Base-by-base conservation (phyloP, 2,888 invertebrate genomes). In the Cremastobaeus sp. region DNA sequence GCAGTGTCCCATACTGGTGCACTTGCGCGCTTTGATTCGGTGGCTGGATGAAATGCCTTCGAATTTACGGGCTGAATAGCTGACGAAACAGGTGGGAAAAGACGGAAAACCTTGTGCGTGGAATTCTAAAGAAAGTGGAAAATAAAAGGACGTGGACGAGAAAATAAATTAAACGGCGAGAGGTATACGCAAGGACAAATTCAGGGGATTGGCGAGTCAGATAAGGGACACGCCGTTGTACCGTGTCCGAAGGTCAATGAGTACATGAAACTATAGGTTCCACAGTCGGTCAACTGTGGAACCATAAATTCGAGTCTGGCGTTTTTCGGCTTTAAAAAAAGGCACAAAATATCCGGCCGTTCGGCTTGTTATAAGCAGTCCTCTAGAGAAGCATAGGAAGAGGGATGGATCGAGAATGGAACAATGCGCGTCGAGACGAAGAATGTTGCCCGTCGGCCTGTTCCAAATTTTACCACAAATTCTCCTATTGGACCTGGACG, bases 391-490 rank as follows among this genome's bases (percentile, higher is more conserved):
- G 76, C 65, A 57, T 62, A 74, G 65, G 72, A 75, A 75, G 65
- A 78, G 78, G 70, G 74, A 76, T 79, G 76, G 76, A 80, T 80
- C 52, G 76, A 25, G 60, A 54, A 73, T 80, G 82, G 84, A 87
- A 88, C 88, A 87, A 88, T 87, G 87, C 86, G 86, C 85, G 83
- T 85, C 84, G 84, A 81, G 82, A 81, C 83, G 82, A 86, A 87
- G 87, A 87, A 88, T 88, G 87, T 83, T 84, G 87, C 86, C 85
- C 86, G 87, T 86, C 86, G 85, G 86, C 84, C 81, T 71, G 79
- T 81, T 45, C 68, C 57, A 45, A 66, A 73, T 74, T 60, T 68
- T 62, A 37, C 68, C 64, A 55, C 54, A 64, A 70, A 70, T 64
- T 47, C 48, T 17, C 54, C 66, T 52, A 57, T 60, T 50, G 30